Evolutionary conservation across 2,888 invertebrate species (phyloP).

Genomic region (Archips crataeganus): DNA sequence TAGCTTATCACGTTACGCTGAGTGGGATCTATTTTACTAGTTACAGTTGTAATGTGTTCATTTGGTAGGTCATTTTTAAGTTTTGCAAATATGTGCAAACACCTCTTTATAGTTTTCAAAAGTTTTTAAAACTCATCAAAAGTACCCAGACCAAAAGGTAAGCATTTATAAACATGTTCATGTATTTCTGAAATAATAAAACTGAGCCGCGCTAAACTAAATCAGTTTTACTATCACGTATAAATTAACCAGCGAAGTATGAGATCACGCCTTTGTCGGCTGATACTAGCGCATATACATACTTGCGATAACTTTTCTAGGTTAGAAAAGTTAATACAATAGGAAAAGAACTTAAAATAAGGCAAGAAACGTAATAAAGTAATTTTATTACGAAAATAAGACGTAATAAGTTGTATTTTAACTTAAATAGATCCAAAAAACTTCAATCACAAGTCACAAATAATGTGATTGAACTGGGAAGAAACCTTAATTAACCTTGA

Average conservation of each 20-base stretch:
- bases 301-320: neutral
- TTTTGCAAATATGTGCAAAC: too few species aligned
- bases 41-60: too few species aligned
- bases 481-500: constrained; percentile 7
- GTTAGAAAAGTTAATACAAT: neutral
- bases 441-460: neutral
- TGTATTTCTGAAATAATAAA: neutral
- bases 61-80: too few species aligned
- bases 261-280: neutral
- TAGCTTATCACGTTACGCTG: too few species aligned
- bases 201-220: neutral
- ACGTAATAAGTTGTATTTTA: neutral
- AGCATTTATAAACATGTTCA: neutral
- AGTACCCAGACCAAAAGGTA: too few species aligned
- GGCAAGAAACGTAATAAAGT: neutral
- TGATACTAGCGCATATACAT: neutral
- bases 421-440: neutral
- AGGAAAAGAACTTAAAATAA: neutral
- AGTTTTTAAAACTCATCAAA: too few species aligned
- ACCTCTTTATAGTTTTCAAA: too few species aligned
- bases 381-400: neutral
- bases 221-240: neutral
- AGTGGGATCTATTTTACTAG: too few species aligned
- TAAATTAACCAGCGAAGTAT: neutral
- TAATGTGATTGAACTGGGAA: constrained; percentile 8